Evolutionary conservation across 2,888 invertebrate species (phyloP).

Genomic region (Autographa gamma): DNA sequence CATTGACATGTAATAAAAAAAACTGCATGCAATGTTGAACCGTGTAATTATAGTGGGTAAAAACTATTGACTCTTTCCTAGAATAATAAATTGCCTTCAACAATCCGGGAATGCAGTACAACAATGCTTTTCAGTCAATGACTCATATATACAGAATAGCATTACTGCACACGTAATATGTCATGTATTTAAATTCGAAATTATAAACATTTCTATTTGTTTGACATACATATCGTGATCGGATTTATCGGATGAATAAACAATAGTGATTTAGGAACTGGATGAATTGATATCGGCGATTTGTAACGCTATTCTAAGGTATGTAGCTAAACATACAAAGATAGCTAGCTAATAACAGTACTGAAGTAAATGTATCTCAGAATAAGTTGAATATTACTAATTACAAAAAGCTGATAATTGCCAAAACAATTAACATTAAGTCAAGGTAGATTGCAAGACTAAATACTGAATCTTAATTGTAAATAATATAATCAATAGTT

Average conservation of each 20-base stretch:
- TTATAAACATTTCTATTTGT: constrained; percentile 20
- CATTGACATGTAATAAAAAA: not conserved
- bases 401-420: not conserved
- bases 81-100: constrained; percentile 36
- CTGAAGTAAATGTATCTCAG: not conserved
- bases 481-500: not conserved
- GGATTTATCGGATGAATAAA: constrained; percentile 13
- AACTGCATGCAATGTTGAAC: not conserved
- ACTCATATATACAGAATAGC: constrained; percentile 47
- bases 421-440: not conserved
- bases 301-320: not conserved
- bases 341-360: not conserved
- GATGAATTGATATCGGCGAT: not conserved
- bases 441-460: not conserved
- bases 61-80: constrained; percentile 16
- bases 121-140: constrained; percentile 14
- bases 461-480: not conserved
- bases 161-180: constrained; percentile 36
- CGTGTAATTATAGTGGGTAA: not conserved
- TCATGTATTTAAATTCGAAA: constrained; percentile 41
- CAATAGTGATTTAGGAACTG: not conserved
- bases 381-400: not conserved
- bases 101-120: not conserved
- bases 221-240: constrained; percentile 31
- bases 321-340: not conserved